Base-by-base conservation (phyloP, 2,113 vertebrate genomes). In the Nerophis lumbriciformis region DNA sequence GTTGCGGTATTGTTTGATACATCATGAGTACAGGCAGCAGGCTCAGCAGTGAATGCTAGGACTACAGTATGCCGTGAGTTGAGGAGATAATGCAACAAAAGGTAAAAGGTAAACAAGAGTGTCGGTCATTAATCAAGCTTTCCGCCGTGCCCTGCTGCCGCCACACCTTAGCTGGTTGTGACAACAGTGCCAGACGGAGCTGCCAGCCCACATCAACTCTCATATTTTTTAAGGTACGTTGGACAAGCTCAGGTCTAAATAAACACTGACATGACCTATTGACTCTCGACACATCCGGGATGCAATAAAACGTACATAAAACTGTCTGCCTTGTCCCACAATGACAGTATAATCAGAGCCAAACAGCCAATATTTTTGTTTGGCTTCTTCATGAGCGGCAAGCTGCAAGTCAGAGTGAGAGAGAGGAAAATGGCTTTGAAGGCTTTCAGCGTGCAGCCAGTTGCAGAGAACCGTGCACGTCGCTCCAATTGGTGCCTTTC, bases 51-150 rank as follows among this genome's bases (percentile, higher is more conserved):
- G 13, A 79, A 57, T 28, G 11, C 45, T 53, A 63, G 70, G 56
- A 45, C 59, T 64, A 69, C 56, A 47, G 49, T 14, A 16, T 64
- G 59, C 15, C 48, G 11, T 38, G 47, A 61, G 53, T 42, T 48
- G 16, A 45, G 55, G 39, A 83, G 75, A 85, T 82, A 86, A 75
- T 63, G 61, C 77, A 86, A 82, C 82, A 85, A 86, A 84, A 66
- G 72, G 42, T 69, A 71, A 72, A 75, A 79, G 60, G 68, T 69
- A 79, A 86, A 88, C 75, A 80, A 64, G 39, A 28, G 45, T 44
- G 38, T 47, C 66, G 66, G 66, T 69, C 81, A 85, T 89, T 84
- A 85, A 86, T 85, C 87, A 88, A 72, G 63, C 50, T 71, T 69
- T 63, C 79, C 75, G 87, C 79, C 72, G 63, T 61, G 59, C 55